These are phyloP conservation scores for Mus caroli DNA, from an alignment of 2,797 vertebrate genomes.

Conservation along the genomic window DNA sequence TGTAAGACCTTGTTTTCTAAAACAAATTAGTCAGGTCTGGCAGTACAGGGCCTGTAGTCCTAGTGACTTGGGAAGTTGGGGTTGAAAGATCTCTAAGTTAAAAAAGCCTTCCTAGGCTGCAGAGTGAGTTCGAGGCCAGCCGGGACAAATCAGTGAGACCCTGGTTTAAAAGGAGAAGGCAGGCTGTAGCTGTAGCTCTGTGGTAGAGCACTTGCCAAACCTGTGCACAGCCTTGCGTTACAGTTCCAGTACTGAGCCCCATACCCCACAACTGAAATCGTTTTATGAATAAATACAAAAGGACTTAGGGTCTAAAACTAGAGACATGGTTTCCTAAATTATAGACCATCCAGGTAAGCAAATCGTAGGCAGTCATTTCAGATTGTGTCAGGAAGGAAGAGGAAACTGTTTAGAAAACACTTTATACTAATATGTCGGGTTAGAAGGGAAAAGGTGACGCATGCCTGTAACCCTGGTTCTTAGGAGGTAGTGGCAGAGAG, in stretches of 20 bases:
- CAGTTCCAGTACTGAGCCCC: background rate
- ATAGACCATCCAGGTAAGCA: background rate
- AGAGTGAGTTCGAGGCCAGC: background rate
- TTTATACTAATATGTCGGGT: background rate
- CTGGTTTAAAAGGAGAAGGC: no score
- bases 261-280: background rate
- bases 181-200: background rate
- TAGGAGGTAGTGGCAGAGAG: background rate
- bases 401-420: conserved; percentile 4
- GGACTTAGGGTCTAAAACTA: conserved; percentile 38
- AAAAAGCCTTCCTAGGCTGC: background rate
- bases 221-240: fast-evolving
- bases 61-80: background rate
- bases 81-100: background rate
- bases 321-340: conserved; percentile 39
- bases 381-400: conserved; percentile 29
- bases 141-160: background rate
- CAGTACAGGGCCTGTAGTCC: background rate
- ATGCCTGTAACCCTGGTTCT: background rate
- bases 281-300: conserved; percentile 4
- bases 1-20: background rate
- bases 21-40: background rate
- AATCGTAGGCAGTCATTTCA: background rate
- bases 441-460: background rate
- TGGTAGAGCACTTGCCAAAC: background rate